Percentiles rank a stretch among this genome's conserved stretches.
These are phyloP conservation scores for Leucopsar rothschildi DNA, from an alignment of 2,113 vertebrate species.

Conservation along the genomic window DNA sequence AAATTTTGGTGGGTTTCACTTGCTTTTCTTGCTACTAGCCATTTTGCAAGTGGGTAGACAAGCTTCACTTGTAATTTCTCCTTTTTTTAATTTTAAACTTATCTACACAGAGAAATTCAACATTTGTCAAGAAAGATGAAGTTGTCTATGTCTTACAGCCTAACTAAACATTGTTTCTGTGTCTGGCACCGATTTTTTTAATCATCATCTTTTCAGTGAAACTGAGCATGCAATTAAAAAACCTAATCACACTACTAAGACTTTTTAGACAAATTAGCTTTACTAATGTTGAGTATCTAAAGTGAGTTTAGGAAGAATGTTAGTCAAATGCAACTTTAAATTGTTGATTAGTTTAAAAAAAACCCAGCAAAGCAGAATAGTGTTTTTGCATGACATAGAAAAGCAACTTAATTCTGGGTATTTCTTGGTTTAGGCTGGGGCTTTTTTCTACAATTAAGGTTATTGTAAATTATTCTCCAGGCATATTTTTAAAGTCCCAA, in stretches of 20 bases:
- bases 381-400: neutral
- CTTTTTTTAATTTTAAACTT: neutral
- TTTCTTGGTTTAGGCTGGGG: neutral
- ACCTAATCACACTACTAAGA: neutral
- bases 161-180: neutral
- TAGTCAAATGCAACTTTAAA: neutral
- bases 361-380: neutral
- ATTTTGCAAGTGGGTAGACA: neutral
- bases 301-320: neutral
- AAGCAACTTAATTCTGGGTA: neutral
- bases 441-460: neutral
- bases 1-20: neutral
- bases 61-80: neutral
- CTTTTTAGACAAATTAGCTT: neutral
- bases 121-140: neutral
- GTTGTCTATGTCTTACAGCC: neutral
- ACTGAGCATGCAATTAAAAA: neutral
- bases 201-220: neutral
- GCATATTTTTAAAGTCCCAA: neutral
- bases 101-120: neutral
- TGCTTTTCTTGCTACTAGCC: neutral
- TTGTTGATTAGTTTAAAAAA: neutral
- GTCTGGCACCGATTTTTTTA: neutral
- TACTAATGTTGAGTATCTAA: neutral
- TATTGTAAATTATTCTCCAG: neutral